Evolutionary conservation across 1,140 invertebrate species (phyloP).

Genomic region (Hetaerina americana): DNA sequence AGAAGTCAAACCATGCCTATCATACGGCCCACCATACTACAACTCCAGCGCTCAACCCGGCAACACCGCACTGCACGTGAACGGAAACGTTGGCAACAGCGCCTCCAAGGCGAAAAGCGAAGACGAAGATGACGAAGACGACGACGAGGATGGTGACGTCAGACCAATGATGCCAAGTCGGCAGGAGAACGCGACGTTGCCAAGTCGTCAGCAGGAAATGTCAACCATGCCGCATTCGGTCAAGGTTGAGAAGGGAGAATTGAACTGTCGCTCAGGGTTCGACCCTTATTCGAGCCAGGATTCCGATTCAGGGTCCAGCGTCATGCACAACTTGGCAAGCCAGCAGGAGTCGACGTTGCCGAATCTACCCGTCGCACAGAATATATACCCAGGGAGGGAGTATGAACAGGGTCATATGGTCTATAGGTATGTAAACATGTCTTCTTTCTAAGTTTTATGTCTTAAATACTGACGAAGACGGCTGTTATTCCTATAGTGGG

Average conservation of each 20-base stretch:
- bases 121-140: neutral
- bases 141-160: neutral
- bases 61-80: neutral
- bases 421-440: neutral
- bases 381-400: neutral
- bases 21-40: neutral
- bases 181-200: neutral
- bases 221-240: neutral
- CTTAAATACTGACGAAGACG: constrained; percentile 10
- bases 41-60: neutral
- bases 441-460: neutral
- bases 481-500: too few species aligned
- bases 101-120: neutral
- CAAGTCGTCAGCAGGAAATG: neutral
- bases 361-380: neutral
- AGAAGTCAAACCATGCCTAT: neutral
- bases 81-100: neutral
- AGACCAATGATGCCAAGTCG: neutral
- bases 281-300: constrained; percentile 51
- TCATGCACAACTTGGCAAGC: neutral
- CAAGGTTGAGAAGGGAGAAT: neutral
- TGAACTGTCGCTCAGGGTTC: constrained; percentile 22
- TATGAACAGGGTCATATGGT: neutral
- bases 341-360: neutral
- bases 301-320: constrained; percentile 40